A percentile compares a stretch with the other conserved stretches of the same genome.
These are phyloP conservation scores for Sorex fumeus DNA, from an alignment of 2,113 vertebrate species.

Conservation along the genomic window DNA sequence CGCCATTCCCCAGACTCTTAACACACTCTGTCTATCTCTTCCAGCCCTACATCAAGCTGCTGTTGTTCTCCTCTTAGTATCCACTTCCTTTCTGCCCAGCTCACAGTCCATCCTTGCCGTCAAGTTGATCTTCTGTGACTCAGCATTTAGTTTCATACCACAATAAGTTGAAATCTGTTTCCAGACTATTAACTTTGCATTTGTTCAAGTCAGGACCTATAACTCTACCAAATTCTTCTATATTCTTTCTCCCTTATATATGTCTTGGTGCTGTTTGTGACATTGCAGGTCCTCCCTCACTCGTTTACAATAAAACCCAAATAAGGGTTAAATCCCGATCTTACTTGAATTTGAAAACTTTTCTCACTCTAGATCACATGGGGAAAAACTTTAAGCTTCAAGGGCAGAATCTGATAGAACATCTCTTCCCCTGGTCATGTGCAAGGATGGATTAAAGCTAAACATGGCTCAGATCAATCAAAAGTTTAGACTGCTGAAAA, in stretches of 20 bases:
- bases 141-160: slow-evolving; percentile 48
- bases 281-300: background rate
- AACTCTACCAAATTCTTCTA: slow-evolving; percentile 31
- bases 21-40: slow-evolving; percentile 15
- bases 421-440: slow-evolving; percentile 70
- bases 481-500: slow-evolving; percentile 71
- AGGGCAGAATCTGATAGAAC: slow-evolving; percentile 71
- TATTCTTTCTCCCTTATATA: background rate
- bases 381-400: slow-evolving; percentile 40
- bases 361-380: slow-evolving; percentile 42
- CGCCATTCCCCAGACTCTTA: background rate
- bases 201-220: slow-evolving; percentile 59
- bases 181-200: slow-evolving; percentile 66
- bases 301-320: slow-evolving; percentile 56
- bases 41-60: background rate
- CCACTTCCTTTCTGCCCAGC: slow-evolving; percentile 46
- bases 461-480: slow-evolving; percentile 77
- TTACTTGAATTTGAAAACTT: slow-evolving; percentile 62
- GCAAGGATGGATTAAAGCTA: slow-evolving; percentile 80
- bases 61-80: slow-evolving; percentile 42
- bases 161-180: slow-evolving; percentile 57
- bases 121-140: slow-evolving; percentile 58
- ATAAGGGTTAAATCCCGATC: slow-evolving; percentile 74
- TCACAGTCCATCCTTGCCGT: slow-evolving; percentile 43
- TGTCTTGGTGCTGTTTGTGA: slow-evolving; percentile 60